These are phyloP conservation scores for Piaya cayana DNA, from an alignment of 2,113 vertebrate genomes.

Conservation along the genomic window DNA sequence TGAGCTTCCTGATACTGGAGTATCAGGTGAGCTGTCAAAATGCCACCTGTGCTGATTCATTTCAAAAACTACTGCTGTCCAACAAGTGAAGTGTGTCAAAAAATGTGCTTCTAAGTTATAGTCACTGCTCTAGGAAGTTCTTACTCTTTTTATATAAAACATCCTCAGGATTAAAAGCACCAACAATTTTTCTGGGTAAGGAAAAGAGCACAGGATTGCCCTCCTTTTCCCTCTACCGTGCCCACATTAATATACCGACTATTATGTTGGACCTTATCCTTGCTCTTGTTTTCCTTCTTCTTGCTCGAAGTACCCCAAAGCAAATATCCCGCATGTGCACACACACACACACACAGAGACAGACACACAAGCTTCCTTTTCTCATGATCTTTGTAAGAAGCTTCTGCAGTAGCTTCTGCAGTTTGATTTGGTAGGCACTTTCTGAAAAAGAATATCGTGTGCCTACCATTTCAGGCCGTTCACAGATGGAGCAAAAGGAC, in stretches of 20 bases:
- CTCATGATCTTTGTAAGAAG: background rate
- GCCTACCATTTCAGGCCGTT: background rate
- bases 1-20: background rate
- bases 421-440: background rate
- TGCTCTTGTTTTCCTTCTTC: background rate
- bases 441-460: background rate
- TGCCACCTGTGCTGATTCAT: background rate
- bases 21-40: background rate
- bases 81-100: background rate
- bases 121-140: background rate
- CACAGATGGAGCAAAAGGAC: background rate
- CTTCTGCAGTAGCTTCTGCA: background rate
- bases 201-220: background rate
- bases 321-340: background rate
- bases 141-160: background rate
- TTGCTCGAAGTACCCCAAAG: background rate
- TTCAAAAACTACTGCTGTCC: background rate
- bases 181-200: background rate
- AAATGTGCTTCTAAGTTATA: background rate
- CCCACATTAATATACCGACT: background rate
- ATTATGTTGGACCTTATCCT: background rate
- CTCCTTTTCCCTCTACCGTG: background rate
- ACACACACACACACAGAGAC: too few relatives aligned
- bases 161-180: background rate
- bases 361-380: background rate